phyloP scores from a whole-genome alignment of 1,140 invertebrate species.

The Nebria ingens region DNA sequence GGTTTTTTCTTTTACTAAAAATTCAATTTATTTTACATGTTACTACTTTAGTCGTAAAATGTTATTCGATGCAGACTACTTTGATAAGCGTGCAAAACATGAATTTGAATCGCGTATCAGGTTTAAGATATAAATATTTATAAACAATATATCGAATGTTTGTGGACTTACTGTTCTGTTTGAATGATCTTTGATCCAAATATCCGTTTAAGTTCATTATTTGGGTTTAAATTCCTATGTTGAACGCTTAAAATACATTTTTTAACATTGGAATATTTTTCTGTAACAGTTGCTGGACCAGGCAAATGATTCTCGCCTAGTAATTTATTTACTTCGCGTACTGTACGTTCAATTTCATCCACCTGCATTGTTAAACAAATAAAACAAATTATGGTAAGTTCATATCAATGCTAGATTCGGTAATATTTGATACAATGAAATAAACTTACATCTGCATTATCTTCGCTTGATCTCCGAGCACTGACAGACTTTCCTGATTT shows the following conservation, averaged over 20 bases:
- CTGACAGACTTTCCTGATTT: conserved; percentile 38
- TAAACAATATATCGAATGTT: too few species aligned
- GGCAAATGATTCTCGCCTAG: conserved; percentile 45
- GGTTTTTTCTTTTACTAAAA: conserved; percentile 45
- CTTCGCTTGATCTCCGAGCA: conserved; percentile 46
- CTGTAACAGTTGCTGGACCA: conserved; percentile 19
- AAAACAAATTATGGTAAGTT: not conserved
- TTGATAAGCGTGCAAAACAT: too few species aligned
- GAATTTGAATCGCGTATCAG: too few species aligned
- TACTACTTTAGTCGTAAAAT: too few species aligned
- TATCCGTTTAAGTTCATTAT: conserved; percentile 73
- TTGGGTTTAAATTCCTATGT: conserved; percentile 66
- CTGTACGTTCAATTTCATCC: conserved; percentile 63
- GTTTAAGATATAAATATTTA: too few species aligned
- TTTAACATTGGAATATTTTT: conserved; percentile 27
- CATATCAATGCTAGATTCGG: not conserved
- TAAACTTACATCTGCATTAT: conserved; percentile 43
- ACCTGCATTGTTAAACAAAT: conserved; percentile 28
- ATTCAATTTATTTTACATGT: too few species aligned
- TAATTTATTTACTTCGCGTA: conserved; percentile 62
- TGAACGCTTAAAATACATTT: conserved; percentile 51
- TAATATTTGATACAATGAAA: not conserved
- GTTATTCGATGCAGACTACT: too few species aligned
- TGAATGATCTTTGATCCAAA: conserved; percentile 75
- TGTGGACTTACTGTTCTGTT: conserved; percentile 50